A percentile compares a stretch with the other conserved stretches of the same genome.
These are phyloP conservation scores for Sebastes flavidus DNA, from an alignment of 2,797 vertebrate genomes.

Conservation along the genomic window DNA sequence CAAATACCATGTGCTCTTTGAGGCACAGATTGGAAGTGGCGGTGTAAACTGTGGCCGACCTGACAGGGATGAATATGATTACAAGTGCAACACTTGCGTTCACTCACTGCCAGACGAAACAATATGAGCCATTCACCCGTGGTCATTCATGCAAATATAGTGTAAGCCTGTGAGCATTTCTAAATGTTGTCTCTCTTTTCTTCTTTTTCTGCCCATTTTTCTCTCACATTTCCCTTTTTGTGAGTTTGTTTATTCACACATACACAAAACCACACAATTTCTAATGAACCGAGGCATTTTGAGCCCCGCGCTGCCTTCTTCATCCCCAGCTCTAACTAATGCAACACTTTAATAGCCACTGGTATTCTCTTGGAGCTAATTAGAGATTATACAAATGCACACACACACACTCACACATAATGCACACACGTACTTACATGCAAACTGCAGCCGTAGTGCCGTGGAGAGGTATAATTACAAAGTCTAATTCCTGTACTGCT, in stretches of 20 bases:
- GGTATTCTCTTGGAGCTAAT: slow-evolving; percentile 71
- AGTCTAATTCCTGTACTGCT: slow-evolving; percentile 76
- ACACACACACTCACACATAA: slow-evolving; percentile 4
- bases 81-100: slow-evolving; percentile 34
- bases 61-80: slow-evolving; percentile 44
- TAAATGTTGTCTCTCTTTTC: slow-evolving; percentile 7
- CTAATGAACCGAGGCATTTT: slow-evolving; percentile 35
- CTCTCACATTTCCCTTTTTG: background rate
- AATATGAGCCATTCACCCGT: slow-evolving; percentile 41
- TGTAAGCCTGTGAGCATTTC: slow-evolving; percentile 12
- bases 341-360: slow-evolving; percentile 53
- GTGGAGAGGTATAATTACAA: slow-evolving; percentile 74
- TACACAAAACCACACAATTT: slow-evolving; percentile 26
- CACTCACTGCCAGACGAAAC: slow-evolving; percentile 26
- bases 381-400: slow-evolving; percentile 55
- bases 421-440: slow-evolving; percentile 30
- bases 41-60: slow-evolving; percentile 51
- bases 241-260: background rate
- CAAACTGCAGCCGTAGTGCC: slow-evolving; percentile 36
- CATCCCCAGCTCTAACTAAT: slow-evolving; percentile 44
- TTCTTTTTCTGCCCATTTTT: background rate
- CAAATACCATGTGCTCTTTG: slow-evolving; percentile 65
- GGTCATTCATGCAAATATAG: slow-evolving; percentile 40
- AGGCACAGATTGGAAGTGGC: slow-evolving; percentile 52
- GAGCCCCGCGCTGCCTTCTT: slow-evolving; percentile 14